A percentile compares a stretch with the other conserved stretches of the same genome.
These are phyloP conservation scores for Nineta flava DNA, from an alignment of 2,888 invertebrate species.

Conservation along the genomic window DNA sequence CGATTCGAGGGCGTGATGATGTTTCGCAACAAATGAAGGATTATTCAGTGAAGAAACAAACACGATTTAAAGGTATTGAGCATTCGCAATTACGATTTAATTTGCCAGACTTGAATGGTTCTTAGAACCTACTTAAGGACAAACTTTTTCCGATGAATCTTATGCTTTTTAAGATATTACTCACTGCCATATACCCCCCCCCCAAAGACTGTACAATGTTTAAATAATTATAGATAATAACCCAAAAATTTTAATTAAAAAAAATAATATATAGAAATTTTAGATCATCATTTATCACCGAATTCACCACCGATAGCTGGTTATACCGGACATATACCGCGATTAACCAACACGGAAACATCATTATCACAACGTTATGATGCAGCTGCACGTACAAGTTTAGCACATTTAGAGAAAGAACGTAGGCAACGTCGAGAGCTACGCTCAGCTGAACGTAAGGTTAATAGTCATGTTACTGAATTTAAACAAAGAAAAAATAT, in stretches of 20 bases:
- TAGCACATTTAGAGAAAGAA: constrained; percentile 40
- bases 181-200: no score
- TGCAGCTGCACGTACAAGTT: constrained; percentile 46
- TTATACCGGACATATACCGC: constrained; percentile 56
- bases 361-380: constrained; percentile 52
- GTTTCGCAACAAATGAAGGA: constrained; percentile 33
- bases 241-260: constrained; percentile 2
- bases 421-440: constrained; percentile 22
- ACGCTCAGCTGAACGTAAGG: neutral
- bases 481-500: neutral
- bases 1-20: constrained; percentile 37
- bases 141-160: no score
- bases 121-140: no score
- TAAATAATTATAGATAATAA: neutral
- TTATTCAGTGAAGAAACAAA: constrained; percentile 30
- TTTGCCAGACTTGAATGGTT: neutral
- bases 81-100: constrained; percentile 9
- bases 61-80: constrained; percentile 40
- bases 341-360: constrained; percentile 47
- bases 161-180: no score
- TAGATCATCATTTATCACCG: constrained; percentile 45
- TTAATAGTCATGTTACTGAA: neutral
- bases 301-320: constrained; percentile 56
- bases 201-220: no score
- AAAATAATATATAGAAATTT: constrained; percentile 16